Evolutionary conservation across 2,797 vertebrate species (phyloP).

Genomic region (Eutrigla gurnardus): DNA sequence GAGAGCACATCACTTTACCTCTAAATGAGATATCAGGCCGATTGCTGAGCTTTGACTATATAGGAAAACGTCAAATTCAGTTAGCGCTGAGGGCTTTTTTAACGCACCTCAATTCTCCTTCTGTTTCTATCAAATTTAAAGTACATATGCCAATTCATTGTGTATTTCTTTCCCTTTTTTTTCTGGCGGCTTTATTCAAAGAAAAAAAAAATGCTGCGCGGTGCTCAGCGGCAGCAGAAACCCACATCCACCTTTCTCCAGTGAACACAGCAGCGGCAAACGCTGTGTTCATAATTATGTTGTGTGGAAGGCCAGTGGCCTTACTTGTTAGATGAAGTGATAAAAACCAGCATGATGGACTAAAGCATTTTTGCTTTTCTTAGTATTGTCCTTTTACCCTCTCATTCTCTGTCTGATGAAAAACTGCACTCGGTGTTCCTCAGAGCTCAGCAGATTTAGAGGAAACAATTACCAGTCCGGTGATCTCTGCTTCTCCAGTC

Average conservation of each 20-base stretch:
- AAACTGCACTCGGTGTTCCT: slow-evolving; percentile 83
- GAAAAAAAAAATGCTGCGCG: slow-evolving; percentile 33
- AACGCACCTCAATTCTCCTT: slow-evolving; percentile 62
- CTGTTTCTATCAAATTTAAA: slow-evolving; percentile 59
- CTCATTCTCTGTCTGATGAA: slow-evolving; percentile 85
- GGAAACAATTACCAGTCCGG: slow-evolving; percentile 88
- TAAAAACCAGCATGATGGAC: slow-evolving; percentile 83
- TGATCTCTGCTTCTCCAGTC: slow-evolving; percentile 84
- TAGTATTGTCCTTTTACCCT: slow-evolving; percentile 83
- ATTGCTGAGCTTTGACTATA: slow-evolving; percentile 74
- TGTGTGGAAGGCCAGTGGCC: slow-evolving; percentile 66
- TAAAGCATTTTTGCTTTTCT: slow-evolving; percentile 82
- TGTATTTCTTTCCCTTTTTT: slow-evolving; percentile 14
- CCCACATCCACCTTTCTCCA: slow-evolving; percentile 33
- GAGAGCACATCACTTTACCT: slow-evolving; percentile 69
- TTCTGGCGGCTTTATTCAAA: slow-evolving; percentile 33
- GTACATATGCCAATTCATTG: slow-evolving; percentile 42
- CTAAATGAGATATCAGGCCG: slow-evolving; percentile 73
- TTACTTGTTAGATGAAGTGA: slow-evolving; percentile 80
- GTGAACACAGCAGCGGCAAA: slow-evolving; percentile 33
- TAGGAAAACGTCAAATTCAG: slow-evolving; percentile 72
- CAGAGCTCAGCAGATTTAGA: slow-evolving; percentile 90
- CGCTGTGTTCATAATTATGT: slow-evolving; percentile 71
- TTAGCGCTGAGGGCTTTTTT: slow-evolving; percentile 70
- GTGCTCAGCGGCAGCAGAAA: slow-evolving; percentile 28